Percentiles rank a stretch among this genome's conserved stretches.
These are phyloP conservation scores for Bombus affinis DNA, from an alignment of 1,140 invertebrate genomes.

Conservation along the genomic window DNA sequence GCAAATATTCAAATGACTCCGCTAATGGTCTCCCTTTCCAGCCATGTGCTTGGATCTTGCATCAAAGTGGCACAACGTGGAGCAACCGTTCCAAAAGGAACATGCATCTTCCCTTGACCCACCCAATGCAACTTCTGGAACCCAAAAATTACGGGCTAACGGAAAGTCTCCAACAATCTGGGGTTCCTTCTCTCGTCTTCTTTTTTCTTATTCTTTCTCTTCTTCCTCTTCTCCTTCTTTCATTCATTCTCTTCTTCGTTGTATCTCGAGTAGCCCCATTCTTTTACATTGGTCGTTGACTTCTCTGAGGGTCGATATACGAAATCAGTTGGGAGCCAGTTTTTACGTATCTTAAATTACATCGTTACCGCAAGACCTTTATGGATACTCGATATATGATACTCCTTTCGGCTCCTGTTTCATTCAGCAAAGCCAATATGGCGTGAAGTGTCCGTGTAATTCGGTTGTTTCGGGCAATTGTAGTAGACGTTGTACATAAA, in stretches of 20 bases:
- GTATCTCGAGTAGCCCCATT: slow-evolving; percentile 28
- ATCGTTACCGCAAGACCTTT: neutral
- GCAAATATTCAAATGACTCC: slow-evolving; percentile 82
- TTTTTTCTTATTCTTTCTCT: neutral
- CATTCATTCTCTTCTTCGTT: neutral
- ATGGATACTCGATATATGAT: neutral
- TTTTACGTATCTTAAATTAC: slow-evolving; percentile 20
- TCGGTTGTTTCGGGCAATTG: neutral
- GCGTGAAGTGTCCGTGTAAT: neutral
- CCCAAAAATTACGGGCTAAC: slow-evolving; percentile 78
- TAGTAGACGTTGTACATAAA: neutral
- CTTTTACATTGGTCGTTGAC: slow-evolving; percentile 55
- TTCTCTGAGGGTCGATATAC: slow-evolving; percentile 20
- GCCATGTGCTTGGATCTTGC: slow-evolving; percentile 69
- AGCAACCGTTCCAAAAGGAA: slow-evolving; percentile 68
- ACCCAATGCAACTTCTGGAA: slow-evolving; percentile 66
- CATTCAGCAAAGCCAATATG: neutral
- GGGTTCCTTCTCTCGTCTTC: slow-evolving; percentile 13
- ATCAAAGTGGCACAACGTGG: slow-evolving; percentile 77
- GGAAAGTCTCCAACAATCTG: slow-evolving; percentile 65
- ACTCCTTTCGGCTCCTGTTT: neutral
- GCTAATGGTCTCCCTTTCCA: slow-evolving; percentile 77
- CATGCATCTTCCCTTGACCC: slow-evolving; percentile 76
- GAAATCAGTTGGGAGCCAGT: slow-evolving; percentile 4
- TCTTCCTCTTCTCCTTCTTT: neutral